A percentile compares a stretch with the other conserved stretches of the same genome.
Conservation (phyloP, 2,797 vertebrate genomes). For the Rhinichthys osculus region DNA sequence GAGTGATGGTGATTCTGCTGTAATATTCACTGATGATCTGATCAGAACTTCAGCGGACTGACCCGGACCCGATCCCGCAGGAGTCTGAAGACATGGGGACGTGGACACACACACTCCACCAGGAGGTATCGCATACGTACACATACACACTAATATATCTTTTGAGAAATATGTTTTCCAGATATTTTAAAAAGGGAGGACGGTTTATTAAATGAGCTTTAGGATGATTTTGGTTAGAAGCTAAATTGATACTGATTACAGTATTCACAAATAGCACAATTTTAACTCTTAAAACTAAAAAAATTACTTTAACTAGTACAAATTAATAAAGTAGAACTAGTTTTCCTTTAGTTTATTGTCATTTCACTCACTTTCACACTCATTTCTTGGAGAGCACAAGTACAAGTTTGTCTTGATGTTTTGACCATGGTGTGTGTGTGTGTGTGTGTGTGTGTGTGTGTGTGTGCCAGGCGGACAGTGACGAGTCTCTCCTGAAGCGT, state of each 20-base stretch:
- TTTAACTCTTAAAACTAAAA: too few species aligned
- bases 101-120: slow-evolving; percentile 43
- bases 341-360: neutral
- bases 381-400: too few species aligned
- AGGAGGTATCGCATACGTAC: slow-evolving; percentile 40
- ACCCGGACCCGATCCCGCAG: neutral
- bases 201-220: neutral
- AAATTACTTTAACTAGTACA: too few species aligned
- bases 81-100: slow-evolving; percentile 2
- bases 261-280: too few species aligned
- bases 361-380: neutral
- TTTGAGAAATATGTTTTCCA: neutral
- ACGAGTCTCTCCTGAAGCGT: neutral
- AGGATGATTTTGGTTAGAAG: too few species aligned
- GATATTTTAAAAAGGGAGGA: neutral
- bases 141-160: neutral
- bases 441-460: too few species aligned
- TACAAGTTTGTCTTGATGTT: neutral
- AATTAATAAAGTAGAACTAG: too few species aligned
- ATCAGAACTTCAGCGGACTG: slow-evolving; percentile 6
- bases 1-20: neutral
- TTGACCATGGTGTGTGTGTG: neutral
- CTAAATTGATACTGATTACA: too few species aligned
- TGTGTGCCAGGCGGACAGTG: neutral
- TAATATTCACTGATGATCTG: neutral